Evolutionary conservation across 2,113 vertebrate species (phyloP).

Genomic region (Rhagologus leucostigma): DNA sequence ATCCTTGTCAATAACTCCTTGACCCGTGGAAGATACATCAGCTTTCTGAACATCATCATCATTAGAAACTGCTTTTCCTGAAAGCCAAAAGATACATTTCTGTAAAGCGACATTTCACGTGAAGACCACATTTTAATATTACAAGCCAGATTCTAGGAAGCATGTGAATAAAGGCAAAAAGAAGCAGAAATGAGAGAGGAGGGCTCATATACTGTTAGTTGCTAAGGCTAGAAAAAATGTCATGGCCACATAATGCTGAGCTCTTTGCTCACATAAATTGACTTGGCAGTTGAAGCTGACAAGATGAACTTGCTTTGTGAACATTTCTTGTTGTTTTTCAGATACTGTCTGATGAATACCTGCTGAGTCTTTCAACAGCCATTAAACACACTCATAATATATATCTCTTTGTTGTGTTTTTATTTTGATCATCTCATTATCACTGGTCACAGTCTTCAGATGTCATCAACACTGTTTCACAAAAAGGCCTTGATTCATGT

Average conservation of each 20-base stretch:
- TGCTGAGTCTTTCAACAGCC: not conserved
- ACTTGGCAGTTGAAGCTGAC: not conserved
- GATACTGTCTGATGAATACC: not conserved
- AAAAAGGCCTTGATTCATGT: not conserved
- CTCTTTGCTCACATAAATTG: not conserved
- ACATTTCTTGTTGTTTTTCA: not conserved
- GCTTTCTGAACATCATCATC: conserved; percentile 98
- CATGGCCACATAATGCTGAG: not conserved
- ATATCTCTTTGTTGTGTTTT: not conserved
- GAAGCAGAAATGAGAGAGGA: not conserved
- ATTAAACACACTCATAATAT: not conserved
- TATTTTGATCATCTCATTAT: not conserved
- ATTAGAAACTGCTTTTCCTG: conserved; percentile 88
- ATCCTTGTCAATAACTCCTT: conserved; percentile 98
- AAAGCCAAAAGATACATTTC: conserved; percentile 20
- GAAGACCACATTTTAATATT: not conserved
- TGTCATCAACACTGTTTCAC: not conserved
- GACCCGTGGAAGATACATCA: conserved; percentile 96
- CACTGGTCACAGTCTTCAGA: not conserved
- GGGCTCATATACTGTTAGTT: not conserved
- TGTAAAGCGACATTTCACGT: not conserved
- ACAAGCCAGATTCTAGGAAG: not conserved
- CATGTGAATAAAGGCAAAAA: not conserved
- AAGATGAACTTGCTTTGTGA: not conserved
- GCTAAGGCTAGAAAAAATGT: not conserved